Base-by-base conservation (phyloP, 1,140 invertebrate genomes). In the Frieseomelitta varia region DNA sequence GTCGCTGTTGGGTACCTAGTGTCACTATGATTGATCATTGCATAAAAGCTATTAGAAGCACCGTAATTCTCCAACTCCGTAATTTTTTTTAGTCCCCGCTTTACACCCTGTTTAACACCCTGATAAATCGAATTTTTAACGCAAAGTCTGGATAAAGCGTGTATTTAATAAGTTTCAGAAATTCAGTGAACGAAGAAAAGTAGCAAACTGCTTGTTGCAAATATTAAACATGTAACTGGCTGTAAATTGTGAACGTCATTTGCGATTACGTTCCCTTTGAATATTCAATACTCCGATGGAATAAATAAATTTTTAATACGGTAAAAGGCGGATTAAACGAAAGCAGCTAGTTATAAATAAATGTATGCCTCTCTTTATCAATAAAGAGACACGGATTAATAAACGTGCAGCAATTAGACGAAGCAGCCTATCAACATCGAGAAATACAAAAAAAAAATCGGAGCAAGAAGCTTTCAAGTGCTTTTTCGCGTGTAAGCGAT, bases 401-500 rank as follows among this genome's bases (percentile, higher is more conserved):
- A 55, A 82, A 34, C 14, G n/a, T 24, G 19, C 34, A 56, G 73
- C 63, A 76, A 82, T 76, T 82, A 82, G 19, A 17, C 15, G 14
- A 30, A 39, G 4, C 56, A 76, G 39, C 61, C 61, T 67, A 56
- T 30, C 53, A 39, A 30, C 30, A 76, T 47, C 30, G 79, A 34
- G 15, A n/a, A 56, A 39, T 34, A 65, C 56, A 82, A 82, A 61
- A 82, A 82, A 61, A 76, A 68, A 56, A 53, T 47, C 3, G 19
- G 24, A 47, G 63, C 17, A 63, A 75, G 30, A 67, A 65, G 73
- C 24, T 76, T 68, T 82, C 73, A 27, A 82, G 80, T 82, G 80
- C 51, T 82, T 82, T 82, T 76, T 76, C 73, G 53, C 76, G 61
- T 82, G 55, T 73, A 76, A 82, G 61, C 55, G 61, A 65, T 82